Evolutionary conservation across 2,797 vertebrate genomes (phyloP), one percentile per base, ranked within the genome.

Genomic region (Euphonia xanthogaster): DNA sequence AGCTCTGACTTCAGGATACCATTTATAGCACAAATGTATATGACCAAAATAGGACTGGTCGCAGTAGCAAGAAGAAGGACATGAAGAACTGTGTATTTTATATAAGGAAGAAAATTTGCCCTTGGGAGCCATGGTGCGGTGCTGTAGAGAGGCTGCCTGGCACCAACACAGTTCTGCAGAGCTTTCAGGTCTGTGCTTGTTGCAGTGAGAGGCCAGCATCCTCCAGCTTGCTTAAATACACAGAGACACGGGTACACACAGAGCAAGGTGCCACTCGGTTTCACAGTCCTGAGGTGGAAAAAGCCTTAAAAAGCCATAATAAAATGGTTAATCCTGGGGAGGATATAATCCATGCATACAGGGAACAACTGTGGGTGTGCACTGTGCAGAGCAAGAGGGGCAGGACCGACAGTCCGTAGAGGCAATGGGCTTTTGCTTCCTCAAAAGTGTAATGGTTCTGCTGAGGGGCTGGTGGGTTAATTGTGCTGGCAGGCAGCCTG

Each of bases 11-110:
- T 93, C 55, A 72, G 86, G 88, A 81, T 75, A 45, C 40, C 90
- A 81, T 95, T 97, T 95, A 95, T 94, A 95, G 92, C 90, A 90
- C 62, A 84, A 81, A 95, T 93, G 62, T 80, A 66, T 94, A 92
- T 86, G 88, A 95, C 79, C 50, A 70, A 97, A 97, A 95, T 95
- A 96, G 93, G 85, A 80, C 51, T 62, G 88, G 51, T 87, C 24
- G 7, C 62, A 55, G 54, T 90, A 90, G 76, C 73, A 86, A 73
- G 86, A 74, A 83, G 88, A 89, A 90, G 90, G 87, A 83, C 58
- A 51, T 14, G 91, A 77, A 75, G 91, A 94, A 35, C 75, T 68
- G 39, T 30, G 25, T 88, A 71, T 72, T 94, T 95, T 91, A 57
- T 72, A 62, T 84, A 66, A 55, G 88, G 76, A 93, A 78, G 73